These are phyloP conservation scores for Agelas oroides DNA, from an alignment of 37 sponge, comb jelly and placozoan genomes.

Conservation along the genomic window DNA sequence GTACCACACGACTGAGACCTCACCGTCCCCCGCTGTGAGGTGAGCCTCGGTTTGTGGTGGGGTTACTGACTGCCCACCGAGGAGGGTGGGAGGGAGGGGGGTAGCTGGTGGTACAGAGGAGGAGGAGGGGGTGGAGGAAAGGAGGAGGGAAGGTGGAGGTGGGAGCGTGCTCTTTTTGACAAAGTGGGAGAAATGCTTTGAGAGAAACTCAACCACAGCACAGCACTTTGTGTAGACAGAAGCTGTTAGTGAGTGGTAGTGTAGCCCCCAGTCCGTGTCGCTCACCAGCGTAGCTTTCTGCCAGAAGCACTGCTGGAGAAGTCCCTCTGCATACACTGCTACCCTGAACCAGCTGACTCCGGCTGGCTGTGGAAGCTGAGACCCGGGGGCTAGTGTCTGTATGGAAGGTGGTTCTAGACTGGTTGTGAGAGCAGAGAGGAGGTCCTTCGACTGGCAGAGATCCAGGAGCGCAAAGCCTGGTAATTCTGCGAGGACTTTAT, in stretches of 20 bases:
- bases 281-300: background rate
- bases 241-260: slow-evolving; percentile 43
- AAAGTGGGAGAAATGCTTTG: slow-evolving; percentile 25
- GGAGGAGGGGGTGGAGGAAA: background rate
- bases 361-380: background rate
- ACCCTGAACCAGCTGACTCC: slow-evolving; percentile 56
- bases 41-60: slow-evolving; percentile 1
- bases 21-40: slow-evolving; percentile 42
- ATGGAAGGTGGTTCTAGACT: slow-evolving; percentile 9
- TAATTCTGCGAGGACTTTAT: slow-evolving; percentile 26
- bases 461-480: slow-evolving; percentile 62
- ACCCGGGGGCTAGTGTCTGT: slow-evolving; percentile 18
- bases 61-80: background rate
- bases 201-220: slow-evolving; percentile 22
- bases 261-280: slow-evolving; percentile 30
- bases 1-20: slow-evolving; percentile 52
- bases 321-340: slow-evolving; percentile 1
- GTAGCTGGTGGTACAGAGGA: background rate
- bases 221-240: slow-evolving; percentile 5
- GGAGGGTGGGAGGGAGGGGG: background rate
- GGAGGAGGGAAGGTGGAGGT: slow-evolving; percentile 19
- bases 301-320: slow-evolving; percentile 49
- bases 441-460: background rate
- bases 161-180: background rate
- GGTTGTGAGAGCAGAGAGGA: background rate